A percentile compares a stretch with the other conserved stretches of the same genome.
Conservation (phyloP, 2,113 vertebrate genomes). For the Marcusenius ussheri region DNA sequence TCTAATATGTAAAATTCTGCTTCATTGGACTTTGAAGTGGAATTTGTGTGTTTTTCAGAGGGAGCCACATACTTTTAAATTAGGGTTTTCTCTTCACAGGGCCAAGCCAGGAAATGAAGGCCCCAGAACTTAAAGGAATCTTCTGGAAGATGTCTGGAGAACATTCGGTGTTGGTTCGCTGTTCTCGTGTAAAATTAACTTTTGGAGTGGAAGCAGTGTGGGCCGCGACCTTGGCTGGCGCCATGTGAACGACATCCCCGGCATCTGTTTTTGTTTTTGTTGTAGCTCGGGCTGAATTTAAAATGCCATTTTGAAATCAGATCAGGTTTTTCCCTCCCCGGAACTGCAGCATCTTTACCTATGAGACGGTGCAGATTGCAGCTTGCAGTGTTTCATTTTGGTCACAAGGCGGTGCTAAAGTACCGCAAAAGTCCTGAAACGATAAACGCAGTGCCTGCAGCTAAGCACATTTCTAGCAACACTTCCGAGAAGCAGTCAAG, state of each 20-base stretch:
- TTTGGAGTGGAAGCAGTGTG: background rate
- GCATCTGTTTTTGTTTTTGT: background rate
- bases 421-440: background rate
- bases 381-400: background rate
- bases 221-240: background rate
- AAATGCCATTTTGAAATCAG: slow-evolving; percentile 12
- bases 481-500: background rate
- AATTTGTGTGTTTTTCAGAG: background rate
- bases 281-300: background rate
- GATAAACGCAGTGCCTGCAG: background rate
- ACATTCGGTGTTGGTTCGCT: background rate
- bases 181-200: background rate
- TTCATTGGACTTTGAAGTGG: background rate
- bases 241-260: background rate
- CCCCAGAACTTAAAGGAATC: background rate
- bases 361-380: too few species aligned
- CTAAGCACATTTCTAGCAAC: background rate
- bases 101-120: background rate
- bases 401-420: background rate
- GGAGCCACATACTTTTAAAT: background rate
- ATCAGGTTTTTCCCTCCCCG: background rate
- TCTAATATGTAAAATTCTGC: background rate
- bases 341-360: background rate
- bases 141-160: background rate
- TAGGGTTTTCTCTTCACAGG: background rate